These are phyloP conservation scores for Sebastes paucispinis DNA, from an alignment of 2,797 vertebrate genomes.

Conservation along the genomic window DNA sequence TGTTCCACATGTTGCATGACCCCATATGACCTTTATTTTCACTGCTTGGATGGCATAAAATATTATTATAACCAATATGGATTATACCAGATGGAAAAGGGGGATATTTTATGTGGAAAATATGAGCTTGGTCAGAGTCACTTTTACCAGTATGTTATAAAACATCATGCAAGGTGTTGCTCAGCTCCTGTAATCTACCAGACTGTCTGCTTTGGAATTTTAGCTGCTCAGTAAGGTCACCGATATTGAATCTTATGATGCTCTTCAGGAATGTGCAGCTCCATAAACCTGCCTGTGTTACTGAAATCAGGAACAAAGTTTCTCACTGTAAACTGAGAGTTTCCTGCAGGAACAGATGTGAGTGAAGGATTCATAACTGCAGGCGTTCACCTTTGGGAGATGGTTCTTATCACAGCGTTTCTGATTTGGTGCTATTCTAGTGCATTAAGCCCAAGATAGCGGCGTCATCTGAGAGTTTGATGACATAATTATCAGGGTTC, in stretches of 20 bases:
- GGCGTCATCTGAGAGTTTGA: conserved; percentile 34
- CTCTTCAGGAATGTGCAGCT: neutral
- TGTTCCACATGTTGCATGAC: too few relatives aligned
- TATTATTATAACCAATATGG: too few relatives aligned
- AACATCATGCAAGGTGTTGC: too few relatives aligned
- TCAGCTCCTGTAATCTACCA: too few relatives aligned
- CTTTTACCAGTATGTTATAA: too few relatives aligned
- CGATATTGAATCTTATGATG: neutral
- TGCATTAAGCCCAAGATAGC: conserved; percentile 29
- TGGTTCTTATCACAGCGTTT: conserved; percentile 5
- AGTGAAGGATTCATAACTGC: conserved; percentile 25
- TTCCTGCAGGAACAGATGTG: conserved; percentile 4
- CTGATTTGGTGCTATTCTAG: conserved; percentile 20
- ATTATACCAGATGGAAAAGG: too few relatives aligned
- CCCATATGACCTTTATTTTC: too few relatives aligned
- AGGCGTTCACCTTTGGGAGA: conserved; percentile 1
- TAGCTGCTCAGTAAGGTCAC: too few relatives aligned
- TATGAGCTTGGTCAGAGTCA: too few relatives aligned
- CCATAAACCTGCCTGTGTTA: neutral
- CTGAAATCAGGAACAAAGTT: neutral
- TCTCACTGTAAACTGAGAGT: neutral
- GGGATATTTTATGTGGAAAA: too few relatives aligned
- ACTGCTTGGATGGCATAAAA: too few relatives aligned
- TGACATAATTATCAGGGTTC: conserved; percentile 38
- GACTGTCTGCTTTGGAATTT: too few relatives aligned